Base-by-base conservation (phyloP, 2,797 vertebrate species). In the Hemitrygon akajei region DNA sequence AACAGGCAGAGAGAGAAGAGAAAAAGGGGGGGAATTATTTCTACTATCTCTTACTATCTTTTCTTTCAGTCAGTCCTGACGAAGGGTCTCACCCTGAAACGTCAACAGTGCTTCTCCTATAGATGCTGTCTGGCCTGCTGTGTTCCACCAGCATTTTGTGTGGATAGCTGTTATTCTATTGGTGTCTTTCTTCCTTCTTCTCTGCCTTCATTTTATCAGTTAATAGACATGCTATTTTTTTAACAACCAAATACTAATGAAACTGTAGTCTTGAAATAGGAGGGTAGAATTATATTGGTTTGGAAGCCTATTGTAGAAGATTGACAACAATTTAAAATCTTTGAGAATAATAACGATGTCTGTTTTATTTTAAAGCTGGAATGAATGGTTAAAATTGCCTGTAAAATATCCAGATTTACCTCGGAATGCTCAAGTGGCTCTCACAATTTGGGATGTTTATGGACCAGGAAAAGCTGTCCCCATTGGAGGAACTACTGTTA, bases 381-480 rank as follows among this genome's bases (percentile, higher is more conserved):
- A 99, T 0, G 98, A 99, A 94, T 99, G 99, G 99, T 96, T 99
- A 76, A 97, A 98, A 94, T 96, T 99, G 81, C 99, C 98, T 0
- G 98, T 99, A 95, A 99, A 99, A 94, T 99, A 99, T 94, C 98
- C 99, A 0, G 99, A 99, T 94, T 96, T 99, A 93, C 99, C 99
- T 37, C 98, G 98, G 91, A 99, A 97, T 94, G 98, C 99, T 12
- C 98, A 99, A 94, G 98, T 99, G 79, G 98, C 98, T 69, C 97
- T 99, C 94, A 99, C 99, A 0, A 97, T 99, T 95, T 99, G 99
- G 99, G 99, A 99, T 94, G 97, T 99, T 34, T 99, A 99, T n/a
- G 99, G 99, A 71, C 99, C 99, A 0, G 99, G 99, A 34, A 97
- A 96, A 95, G 98, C 98, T 0, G 96, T 98, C 76, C 98, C 99